phyloP scores from a whole-genome alignment of 2,797 vertebrate species.

The Numenius phaeopus region DNA sequence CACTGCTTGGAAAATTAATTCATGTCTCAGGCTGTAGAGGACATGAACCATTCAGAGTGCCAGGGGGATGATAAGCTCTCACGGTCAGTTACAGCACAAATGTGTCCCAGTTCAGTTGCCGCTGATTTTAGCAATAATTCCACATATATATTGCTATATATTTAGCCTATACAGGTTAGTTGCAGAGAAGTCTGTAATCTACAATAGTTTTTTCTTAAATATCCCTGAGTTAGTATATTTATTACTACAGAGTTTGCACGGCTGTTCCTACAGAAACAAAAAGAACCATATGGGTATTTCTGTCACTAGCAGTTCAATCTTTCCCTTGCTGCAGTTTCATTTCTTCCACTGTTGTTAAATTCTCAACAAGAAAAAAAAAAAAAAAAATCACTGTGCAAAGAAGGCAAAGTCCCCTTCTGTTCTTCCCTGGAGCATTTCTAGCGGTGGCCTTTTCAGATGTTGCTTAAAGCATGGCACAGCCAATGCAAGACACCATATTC shows the following conservation, averaged over 20 bases:
- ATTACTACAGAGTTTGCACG: neutral
- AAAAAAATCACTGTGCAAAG: neutral
- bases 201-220: neutral
- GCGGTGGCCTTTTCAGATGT: neutral
- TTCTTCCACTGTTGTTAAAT: conserved; percentile 25
- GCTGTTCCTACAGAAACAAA: conserved; percentile 19
- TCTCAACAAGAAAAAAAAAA: neutral
- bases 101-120: neutral
- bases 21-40: conserved; percentile 15
- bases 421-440: neutral
- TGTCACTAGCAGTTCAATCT: neutral
- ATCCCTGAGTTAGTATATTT: neutral
- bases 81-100: conserved; percentile 41
- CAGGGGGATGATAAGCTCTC: conserved; percentile 26
- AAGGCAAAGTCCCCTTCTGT: neutral
- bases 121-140: neutral
- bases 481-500: neutral
- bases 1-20: conserved; percentile 57
- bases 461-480: neutral
- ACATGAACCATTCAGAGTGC: neutral
- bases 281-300: neutral
- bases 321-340: neutral
- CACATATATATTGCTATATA: neutral
- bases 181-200: neutral
- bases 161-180: neutral